A percentile compares a stretch with the other conserved stretches of the same genome.
phyloP scores from a whole-genome alignment of 2,888 invertebrate genomes.

The Euphydryas editha region DNA sequence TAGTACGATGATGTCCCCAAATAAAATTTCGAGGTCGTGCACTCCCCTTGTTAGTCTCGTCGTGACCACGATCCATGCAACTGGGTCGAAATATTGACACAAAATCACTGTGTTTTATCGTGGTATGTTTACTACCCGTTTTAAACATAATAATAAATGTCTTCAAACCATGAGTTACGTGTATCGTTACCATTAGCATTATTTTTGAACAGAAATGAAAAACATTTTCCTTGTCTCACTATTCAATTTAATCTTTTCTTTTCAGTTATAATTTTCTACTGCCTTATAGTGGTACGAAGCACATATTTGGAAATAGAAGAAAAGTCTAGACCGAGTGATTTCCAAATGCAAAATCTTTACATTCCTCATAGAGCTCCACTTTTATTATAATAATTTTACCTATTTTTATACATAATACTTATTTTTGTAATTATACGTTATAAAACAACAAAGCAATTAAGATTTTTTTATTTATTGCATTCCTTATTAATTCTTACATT shows the following conservation, averaged over 20 bases:
- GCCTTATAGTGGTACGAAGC: slow-evolving; percentile 67
- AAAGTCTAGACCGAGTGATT: slow-evolving; percentile 55
- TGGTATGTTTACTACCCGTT: too few relatives aligned
- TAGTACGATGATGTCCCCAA: too few relatives aligned
- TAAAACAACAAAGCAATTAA: neutral
- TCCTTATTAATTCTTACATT: neutral
- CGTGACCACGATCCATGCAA: too few relatives aligned
- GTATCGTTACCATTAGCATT: too few relatives aligned
- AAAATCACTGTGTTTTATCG: too few relatives aligned
- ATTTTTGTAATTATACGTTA: neutral
- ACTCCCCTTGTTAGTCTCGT: too few relatives aligned
- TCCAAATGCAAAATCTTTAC: slow-evolving; percentile 66
- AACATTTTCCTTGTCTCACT: too few relatives aligned
- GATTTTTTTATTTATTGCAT: neutral
- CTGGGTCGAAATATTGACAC: too few relatives aligned
- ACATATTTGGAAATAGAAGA: slow-evolving; percentile 69
- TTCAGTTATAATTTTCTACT: slow-evolving; percentile 67
- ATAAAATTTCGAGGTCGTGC: too few relatives aligned
- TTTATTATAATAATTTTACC: slow-evolving; percentile 28
- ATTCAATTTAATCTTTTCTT: slow-evolving; percentile 41
- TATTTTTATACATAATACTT: slow-evolving; percentile 13
- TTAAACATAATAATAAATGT: too few relatives aligned
- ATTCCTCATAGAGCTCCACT: slow-evolving; percentile 55
- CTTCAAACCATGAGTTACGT: too few relatives aligned
- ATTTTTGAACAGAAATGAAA: too few relatives aligned